These are phyloP conservation scores for Malacoctenus gilli DNA, from an alignment of 2,797 vertebrate species.

Conservation along the genomic window DNA sequence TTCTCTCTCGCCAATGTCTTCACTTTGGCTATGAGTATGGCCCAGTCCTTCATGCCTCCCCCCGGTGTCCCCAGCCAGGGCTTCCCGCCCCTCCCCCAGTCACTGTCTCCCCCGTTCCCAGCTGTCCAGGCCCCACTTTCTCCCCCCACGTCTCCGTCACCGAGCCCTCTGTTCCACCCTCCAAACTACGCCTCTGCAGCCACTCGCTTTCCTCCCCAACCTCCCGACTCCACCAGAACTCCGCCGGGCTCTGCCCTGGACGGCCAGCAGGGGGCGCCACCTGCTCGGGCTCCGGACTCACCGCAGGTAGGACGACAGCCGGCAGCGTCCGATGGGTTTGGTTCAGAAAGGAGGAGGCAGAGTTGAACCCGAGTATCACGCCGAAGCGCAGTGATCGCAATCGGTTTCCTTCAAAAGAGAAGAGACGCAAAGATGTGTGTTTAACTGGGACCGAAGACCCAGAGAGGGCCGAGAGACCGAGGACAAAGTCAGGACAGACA, in stretches of 20 bases:
- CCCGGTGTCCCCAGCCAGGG: conserved; percentile 21
- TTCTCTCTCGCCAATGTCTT: conserved; percentile 85
- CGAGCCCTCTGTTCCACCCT: conserved; percentile 3
- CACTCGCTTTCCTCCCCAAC: conserved; percentile 17
- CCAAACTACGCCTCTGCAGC: conserved; percentile 23
- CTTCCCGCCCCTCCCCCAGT: conserved; percentile 17
- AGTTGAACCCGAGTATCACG: too few species aligned
- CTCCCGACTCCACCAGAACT: conserved; percentile 11
- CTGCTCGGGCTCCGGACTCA: not conserved
- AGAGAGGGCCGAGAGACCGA: too few species aligned
- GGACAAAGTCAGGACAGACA: too few species aligned
- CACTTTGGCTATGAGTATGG: conserved; percentile 90
- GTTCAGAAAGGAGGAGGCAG: too few species aligned
- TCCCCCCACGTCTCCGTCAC: conserved; percentile 31
- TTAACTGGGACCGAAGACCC: too few species aligned
- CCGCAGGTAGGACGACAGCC: conserved; percentile 14
- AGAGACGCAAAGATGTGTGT: too few species aligned
- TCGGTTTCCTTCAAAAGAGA: too few species aligned
- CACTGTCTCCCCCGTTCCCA: not conserved
- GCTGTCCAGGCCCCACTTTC: conserved; percentile 9
- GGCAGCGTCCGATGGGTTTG: not conserved
- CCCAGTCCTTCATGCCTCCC: conserved; percentile 81
- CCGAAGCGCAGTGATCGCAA: too few species aligned
- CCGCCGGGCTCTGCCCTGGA: conserved; percentile 15
- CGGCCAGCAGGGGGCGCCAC: conserved; percentile 38